A percentile compares a stretch with the other conserved stretches of the same genome.
These are phyloP conservation scores for Heliconius hermathena DNA, from an alignment of 1,140 invertebrate genomes.

Conservation along the genomic window DNA sequence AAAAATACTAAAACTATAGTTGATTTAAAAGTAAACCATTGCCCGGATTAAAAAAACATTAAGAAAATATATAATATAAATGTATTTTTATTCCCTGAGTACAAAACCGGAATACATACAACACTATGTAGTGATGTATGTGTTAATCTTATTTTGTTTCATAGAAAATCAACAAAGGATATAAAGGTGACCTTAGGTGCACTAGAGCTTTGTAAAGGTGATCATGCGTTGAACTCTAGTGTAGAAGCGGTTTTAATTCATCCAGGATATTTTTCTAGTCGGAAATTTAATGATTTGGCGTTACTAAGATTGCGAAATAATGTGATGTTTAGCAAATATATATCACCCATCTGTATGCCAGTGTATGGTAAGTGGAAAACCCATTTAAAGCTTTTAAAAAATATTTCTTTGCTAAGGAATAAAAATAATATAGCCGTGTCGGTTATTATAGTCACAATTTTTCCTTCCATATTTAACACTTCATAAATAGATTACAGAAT, in stretches of 20 bases:
- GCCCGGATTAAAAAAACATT: too few relatives aligned
- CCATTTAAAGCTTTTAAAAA: not conserved
- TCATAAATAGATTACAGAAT: too few relatives aligned
- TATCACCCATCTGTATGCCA: conserved; percentile 84
- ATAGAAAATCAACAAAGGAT: conserved; percentile 70
- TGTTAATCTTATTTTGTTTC: conserved; percentile 17
- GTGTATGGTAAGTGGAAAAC: conserved; percentile 69
- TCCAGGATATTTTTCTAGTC: conserved; percentile 80
- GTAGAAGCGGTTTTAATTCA: conserved; percentile 76
- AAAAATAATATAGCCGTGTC: too few relatives aligned
- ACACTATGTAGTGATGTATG: too few relatives aligned
- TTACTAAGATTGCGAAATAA: conserved; percentile 81
- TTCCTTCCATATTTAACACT: too few relatives aligned
- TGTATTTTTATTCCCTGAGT: too few relatives aligned
- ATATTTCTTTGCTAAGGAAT: too few relatives aligned
- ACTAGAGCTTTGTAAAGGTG: conserved; percentile 77
- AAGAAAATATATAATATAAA: too few relatives aligned
- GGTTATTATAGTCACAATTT: too few relatives aligned
- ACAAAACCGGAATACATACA: too few relatives aligned
- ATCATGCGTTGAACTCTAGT: conserved; percentile 76
- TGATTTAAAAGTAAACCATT: too few relatives aligned
- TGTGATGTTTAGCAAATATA: conserved; percentile 79
- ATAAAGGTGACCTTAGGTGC: conserved; percentile 82
- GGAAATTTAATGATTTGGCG: conserved; percentile 83
- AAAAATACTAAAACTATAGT: too few relatives aligned